phyloP scores from a whole-genome alignment of 1,140 invertebrate genomes.

The Orchestia grillus region DNA sequence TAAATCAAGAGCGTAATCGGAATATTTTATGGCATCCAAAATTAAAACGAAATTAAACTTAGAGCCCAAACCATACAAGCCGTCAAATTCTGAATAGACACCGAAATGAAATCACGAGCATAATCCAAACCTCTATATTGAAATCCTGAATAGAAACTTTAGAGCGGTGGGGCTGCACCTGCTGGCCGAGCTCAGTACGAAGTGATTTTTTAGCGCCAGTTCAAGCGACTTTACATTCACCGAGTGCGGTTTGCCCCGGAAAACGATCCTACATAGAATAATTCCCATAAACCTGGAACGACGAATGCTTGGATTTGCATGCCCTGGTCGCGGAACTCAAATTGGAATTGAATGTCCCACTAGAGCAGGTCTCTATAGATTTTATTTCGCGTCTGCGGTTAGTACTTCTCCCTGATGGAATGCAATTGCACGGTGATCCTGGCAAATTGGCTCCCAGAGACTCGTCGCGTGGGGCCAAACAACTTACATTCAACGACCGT shows the following conservation, averaged over 20 bases:
- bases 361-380: background rate
- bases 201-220: background rate
- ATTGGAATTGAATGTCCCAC: background rate
- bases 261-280: background rate
- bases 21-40: too few relatives aligned
- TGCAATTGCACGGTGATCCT: background rate
- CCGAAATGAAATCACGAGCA: too few relatives aligned
- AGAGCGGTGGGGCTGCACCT: background rate
- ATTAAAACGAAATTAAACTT: too few relatives aligned
- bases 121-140: too few relatives aligned
- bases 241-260: background rate
- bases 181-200: too few relatives aligned
- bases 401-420: background rate
- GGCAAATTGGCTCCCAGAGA: background rate
- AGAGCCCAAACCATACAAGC: too few relatives aligned
- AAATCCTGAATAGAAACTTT: too few relatives aligned
- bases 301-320: constrained; percentile 7
- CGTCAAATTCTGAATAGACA: too few relatives aligned
- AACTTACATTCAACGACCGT: background rate
- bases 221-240: background rate
- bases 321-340: background rate
- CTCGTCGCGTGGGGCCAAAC: background rate
- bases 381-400: background rate
- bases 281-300: background rate
- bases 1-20: too few relatives aligned